Percentiles rank a stretch among this genome's conserved stretches.
Conservation (phyloP, 2,888 invertebrate genomes). For the Dicycla oo region DNA sequence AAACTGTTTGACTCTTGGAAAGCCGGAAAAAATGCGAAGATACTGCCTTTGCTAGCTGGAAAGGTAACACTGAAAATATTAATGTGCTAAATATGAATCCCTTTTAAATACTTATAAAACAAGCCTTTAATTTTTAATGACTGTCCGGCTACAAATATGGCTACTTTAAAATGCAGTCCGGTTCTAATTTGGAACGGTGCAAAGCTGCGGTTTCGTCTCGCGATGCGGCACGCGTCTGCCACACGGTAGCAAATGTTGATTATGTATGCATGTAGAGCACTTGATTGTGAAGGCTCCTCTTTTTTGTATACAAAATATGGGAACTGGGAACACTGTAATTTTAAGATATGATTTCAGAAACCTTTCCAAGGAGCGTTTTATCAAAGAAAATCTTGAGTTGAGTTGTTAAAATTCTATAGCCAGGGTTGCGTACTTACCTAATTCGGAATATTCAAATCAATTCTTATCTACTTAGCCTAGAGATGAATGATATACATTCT, state of each 20-base stretch:
- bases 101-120: neutral
- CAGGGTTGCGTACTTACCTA: neutral
- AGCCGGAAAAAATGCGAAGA: no score
- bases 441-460: neutral
- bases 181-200: conserved; percentile 46
- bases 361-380: neutral
- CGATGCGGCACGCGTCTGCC: conserved; percentile 42
- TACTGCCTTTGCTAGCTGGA: no score
- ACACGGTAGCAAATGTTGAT: conserved; percentile 27
- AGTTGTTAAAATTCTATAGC: neutral
- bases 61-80: neutral
- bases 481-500: no score
- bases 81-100: neutral
- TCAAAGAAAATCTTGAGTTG: neutral
- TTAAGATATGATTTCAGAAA: neutral
- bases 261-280: conserved; percentile 12
- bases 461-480: neutral
- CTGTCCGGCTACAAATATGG: conserved; percentile 32
- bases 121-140: neutral
- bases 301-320: conserved; percentile 3
- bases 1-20: no score
- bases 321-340: neutral
- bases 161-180: conserved; percentile 9
- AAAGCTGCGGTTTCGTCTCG: conserved; percentile 45
- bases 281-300: conserved; percentile 1